Conservation (phyloP, 2,888 invertebrate species). For the Philereme transversata region DNA sequence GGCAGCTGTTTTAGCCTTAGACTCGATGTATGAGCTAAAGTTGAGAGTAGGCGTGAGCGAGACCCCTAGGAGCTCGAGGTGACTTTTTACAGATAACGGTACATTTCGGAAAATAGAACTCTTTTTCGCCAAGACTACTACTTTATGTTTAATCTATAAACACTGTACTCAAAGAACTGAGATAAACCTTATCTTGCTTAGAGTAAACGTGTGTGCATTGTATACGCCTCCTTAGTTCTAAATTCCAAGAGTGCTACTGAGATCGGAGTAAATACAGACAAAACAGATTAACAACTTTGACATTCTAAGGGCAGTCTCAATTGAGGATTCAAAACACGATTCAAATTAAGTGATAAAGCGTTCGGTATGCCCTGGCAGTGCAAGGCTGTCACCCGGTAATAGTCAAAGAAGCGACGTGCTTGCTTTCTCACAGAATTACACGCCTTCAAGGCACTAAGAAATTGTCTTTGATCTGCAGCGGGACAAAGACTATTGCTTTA, state of each 20-base stretch:
- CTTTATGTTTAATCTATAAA: too few relatives aligned
- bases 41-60: too few relatives aligned
- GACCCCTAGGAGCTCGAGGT: too few relatives aligned
- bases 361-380: constrained; percentile 27
- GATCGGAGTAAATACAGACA: constrained; percentile 21
- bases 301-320: constrained; percentile 20
- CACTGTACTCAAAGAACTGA: too few relatives aligned
- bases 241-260: constrained; percentile 15
- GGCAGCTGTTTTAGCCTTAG: too few relatives aligned
- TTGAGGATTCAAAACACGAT: constrained; percentile 26
- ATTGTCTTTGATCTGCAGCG: too few relatives aligned
- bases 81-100: too few relatives aligned
- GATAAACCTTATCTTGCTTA: too few relatives aligned
- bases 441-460: background rate
- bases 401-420: constrained; percentile 24
- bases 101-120: too few relatives aligned
- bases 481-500: too few relatives aligned
- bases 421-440: constrained; percentile 10
- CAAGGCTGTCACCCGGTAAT: constrained; percentile 27
- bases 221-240: constrained; percentile 5
- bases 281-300: constrained; percentile 28
- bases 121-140: too few relatives aligned
- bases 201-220: background rate
- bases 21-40: too few relatives aligned
- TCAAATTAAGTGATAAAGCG: constrained; percentile 34